Evolutionary conservation across 2,113 vertebrate genomes (phyloP).

Genomic region (Siniperca knerii): DNA sequence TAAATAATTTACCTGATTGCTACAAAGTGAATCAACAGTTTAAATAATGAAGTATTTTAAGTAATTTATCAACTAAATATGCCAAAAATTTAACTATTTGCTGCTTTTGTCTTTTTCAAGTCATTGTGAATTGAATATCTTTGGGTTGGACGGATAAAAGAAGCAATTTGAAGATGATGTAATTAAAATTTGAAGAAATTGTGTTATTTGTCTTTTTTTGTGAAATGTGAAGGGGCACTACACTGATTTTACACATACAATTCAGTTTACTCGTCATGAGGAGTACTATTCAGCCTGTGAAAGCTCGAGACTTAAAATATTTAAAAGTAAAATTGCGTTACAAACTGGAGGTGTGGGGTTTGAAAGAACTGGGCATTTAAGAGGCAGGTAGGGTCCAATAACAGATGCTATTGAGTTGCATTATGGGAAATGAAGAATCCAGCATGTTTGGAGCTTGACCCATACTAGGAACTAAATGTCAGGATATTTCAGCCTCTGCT

Average conservation of each 20-base stretch:
- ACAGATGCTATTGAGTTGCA: background rate
- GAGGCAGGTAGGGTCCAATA: background rate
- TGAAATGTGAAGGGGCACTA: background rate
- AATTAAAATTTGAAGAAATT: background rate
- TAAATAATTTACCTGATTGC: background rate
- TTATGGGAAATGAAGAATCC: conserved; percentile 1
- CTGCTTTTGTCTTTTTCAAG: background rate
- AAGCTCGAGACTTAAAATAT: background rate
- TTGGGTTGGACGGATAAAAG: background rate
- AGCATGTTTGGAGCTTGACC: background rate
- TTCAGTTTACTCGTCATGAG: background rate
- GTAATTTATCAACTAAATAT: background rate
- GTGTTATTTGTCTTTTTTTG: background rate
- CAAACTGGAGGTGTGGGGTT: background rate
- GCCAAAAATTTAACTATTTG: background rate
- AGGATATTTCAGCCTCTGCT: no score
- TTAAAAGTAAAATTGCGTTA: background rate
- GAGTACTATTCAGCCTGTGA: background rate
- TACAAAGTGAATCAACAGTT: background rate
- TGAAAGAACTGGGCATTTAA: background rate
- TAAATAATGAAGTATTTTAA: background rate
- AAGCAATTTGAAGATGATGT: background rate
- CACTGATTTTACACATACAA: background rate
- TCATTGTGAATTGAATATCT: background rate
- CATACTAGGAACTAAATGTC: background rate